Evolutionary conservation across 1,140 invertebrate species (phyloP).

Genomic region (Mamestra configurata): DNA sequence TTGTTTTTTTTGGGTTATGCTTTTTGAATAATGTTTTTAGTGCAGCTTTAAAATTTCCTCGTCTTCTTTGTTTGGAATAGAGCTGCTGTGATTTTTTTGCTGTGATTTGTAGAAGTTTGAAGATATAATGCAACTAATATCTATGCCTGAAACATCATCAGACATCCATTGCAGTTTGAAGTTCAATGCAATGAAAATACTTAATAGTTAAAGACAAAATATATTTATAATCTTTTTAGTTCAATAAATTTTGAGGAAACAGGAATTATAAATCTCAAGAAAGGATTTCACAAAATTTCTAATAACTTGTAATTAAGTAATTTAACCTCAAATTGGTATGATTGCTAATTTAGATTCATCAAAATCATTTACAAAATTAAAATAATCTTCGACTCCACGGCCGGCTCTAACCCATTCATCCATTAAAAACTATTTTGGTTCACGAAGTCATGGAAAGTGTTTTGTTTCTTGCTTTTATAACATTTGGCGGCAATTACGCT

Average conservation of each 20-base stretch:
- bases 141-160: too few species aligned
- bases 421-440: constrained; percentile 46
- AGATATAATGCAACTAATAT: neutral
- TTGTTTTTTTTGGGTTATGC: constrained; percentile 23
- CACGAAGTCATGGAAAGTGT: constrained; percentile 70
- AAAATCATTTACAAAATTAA: neutral
- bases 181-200: neutral
- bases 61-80: neutral
- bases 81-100: neutral
- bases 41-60: neutral
- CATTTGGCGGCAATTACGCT: constrained; percentile 72
- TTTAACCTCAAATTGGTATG: neutral
- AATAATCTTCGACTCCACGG: constrained; percentile 53
- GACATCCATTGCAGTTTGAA: neutral
- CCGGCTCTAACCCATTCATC: constrained; percentile 53
- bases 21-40: neutral
- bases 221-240: too few species aligned
- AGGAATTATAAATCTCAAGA: too few species aligned
- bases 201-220: too few species aligned
- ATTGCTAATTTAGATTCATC: neutral
- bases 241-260: too few species aligned
- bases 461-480: constrained; percentile 71
- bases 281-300: neutral
- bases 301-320: neutral
- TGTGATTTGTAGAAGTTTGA: neutral